A percentile compares a stretch with the other conserved stretches of the same genome.
phyloP scores from a whole-genome alignment of 2,888 invertebrate species.

The Cephonodes hylas region DNA sequence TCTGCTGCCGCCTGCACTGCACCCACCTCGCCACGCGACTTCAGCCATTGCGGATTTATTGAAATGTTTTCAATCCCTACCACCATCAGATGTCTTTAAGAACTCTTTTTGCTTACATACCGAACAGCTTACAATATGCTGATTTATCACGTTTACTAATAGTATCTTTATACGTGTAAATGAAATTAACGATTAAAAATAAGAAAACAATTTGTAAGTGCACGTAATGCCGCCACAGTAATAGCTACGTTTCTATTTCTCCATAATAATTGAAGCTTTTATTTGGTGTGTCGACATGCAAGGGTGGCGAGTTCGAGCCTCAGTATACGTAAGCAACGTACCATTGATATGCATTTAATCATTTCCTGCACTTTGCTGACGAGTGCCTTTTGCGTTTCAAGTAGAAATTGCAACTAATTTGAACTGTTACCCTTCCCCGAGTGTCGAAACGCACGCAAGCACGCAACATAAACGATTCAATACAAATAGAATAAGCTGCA shows the following conservation, averaged over 20 bases:
- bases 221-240: too few relatives aligned
- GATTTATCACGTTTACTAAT: too few relatives aligned
- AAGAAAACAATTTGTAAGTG: too few relatives aligned
- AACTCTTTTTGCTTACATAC: background rate
- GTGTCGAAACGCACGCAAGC: slow-evolving; percentile 71
- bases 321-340: slow-evolving; percentile 26
- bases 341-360: slow-evolving; percentile 62
- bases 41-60: slow-evolving; percentile 17
- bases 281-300: background rate
- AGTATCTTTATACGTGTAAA: too few relatives aligned
- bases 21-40: slow-evolving; percentile 8
- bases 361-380: slow-evolving; percentile 64
- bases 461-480: slow-evolving; percentile 50
- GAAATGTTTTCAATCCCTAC: slow-evolving; percentile 10
- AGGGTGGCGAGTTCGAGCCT: background rate
- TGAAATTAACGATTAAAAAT: too few relatives aligned
- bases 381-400: slow-evolving; percentile 67
- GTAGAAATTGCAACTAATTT: slow-evolving; percentile 79
- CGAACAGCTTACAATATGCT: too few relatives aligned
- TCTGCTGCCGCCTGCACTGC: background rate
- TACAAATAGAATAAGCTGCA: background rate
- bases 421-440: slow-evolving; percentile 70
- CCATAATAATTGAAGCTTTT: background rate
- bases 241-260: too few relatives aligned
- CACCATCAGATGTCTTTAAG: background rate